These are phyloP conservation scores for Harpegnathos saltator DNA, from an alignment of 1,140 invertebrate genomes.

Conservation along the genomic window DNA sequence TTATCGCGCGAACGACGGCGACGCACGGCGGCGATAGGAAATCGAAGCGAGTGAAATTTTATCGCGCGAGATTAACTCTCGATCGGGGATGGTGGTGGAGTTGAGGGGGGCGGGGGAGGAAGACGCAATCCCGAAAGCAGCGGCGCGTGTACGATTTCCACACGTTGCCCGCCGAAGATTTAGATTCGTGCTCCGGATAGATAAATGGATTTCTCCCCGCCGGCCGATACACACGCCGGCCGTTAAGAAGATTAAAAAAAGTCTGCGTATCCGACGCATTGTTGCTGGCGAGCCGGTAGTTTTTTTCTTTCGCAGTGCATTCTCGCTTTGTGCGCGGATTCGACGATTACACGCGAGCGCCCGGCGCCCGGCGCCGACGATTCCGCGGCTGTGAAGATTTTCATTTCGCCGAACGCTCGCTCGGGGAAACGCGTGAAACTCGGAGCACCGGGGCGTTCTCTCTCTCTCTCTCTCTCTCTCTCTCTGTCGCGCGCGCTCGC, in stretches of 20 bases:
- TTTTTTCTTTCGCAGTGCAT: neutral
- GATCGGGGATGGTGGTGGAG: no score
- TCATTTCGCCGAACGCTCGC: slow-evolving; percentile 12
- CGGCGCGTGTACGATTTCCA: slow-evolving; percentile 34
- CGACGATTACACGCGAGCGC: slow-evolving; percentile 21
- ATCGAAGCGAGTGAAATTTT: slow-evolving; percentile 22
- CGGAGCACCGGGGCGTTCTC: neutral
- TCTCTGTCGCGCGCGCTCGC: no score
- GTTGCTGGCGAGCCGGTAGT: slow-evolving; percentile 12
- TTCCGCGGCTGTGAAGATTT: slow-evolving; percentile 31
- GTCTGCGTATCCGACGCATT: slow-evolving; percentile 12
- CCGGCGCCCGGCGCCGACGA: no score
- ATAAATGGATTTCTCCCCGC: slow-evolving; percentile 14
- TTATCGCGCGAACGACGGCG: slow-evolving; percentile 1
- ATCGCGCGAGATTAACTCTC: slow-evolving; percentile 45
- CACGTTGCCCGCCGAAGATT: slow-evolving; percentile 4
- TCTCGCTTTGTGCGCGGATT: slow-evolving; percentile 24
- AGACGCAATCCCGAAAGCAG: slow-evolving; percentile 39
- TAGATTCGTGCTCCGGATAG: slow-evolving; percentile 29
- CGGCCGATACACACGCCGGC: slow-evolving; percentile 36
- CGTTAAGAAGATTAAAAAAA: slow-evolving; percentile 55
- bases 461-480: no score
- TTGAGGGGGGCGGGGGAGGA: no score
- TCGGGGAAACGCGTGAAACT: neutral
- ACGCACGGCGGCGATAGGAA: slow-evolving; percentile 26